Evolutionary conservation across 2,888 invertebrate genomes (phyloP).

Genomic region (Eumerus sabulonum): DNA sequence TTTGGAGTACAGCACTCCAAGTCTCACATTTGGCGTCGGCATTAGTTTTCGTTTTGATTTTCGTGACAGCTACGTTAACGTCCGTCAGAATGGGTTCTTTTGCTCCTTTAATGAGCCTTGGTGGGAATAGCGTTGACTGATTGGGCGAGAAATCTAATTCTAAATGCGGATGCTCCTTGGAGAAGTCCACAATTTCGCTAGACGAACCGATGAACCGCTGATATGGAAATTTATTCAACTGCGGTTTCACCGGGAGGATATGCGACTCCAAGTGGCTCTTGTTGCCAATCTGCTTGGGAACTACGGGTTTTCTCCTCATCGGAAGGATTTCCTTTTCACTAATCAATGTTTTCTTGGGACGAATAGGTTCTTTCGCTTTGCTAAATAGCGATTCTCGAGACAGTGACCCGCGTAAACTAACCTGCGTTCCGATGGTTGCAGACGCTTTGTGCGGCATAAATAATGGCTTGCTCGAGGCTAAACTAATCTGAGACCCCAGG

Average conservation of each 20-base stretch:
- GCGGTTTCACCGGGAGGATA: not conserved
- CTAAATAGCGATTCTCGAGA: too few relatives aligned
- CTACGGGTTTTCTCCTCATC: too few relatives aligned
- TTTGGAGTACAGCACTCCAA: conserved; percentile 29
- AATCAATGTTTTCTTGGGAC: too few relatives aligned
- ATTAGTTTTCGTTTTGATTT: not conserved
- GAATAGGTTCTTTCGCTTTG: too few relatives aligned
- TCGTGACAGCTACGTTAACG: conserved; percentile 22
- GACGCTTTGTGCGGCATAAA: too few relatives aligned
- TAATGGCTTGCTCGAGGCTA: too few relatives aligned
- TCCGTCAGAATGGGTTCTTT: not conserved
- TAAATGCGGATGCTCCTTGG: conserved; percentile 35
- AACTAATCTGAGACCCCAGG: not conserved
- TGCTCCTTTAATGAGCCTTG: conserved; percentile 7
- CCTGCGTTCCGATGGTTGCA: too few relatives aligned
- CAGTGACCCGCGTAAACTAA: too few relatives aligned
- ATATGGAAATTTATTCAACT: conserved; percentile 8
- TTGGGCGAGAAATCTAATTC: conserved; percentile 17
- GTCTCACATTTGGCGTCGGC: conserved; percentile 23
- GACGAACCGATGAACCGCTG: conserved; percentile 40
- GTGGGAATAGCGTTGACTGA: conserved; percentile 38
- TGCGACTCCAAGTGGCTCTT: not conserved
- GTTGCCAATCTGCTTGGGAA: too few relatives aligned
- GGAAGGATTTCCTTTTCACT: too few relatives aligned
- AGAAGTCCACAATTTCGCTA: conserved; percentile 24